These are phyloP conservation scores for Strix aluco DNA, from an alignment of 2,113 vertebrate species.

Conservation along the genomic window DNA sequence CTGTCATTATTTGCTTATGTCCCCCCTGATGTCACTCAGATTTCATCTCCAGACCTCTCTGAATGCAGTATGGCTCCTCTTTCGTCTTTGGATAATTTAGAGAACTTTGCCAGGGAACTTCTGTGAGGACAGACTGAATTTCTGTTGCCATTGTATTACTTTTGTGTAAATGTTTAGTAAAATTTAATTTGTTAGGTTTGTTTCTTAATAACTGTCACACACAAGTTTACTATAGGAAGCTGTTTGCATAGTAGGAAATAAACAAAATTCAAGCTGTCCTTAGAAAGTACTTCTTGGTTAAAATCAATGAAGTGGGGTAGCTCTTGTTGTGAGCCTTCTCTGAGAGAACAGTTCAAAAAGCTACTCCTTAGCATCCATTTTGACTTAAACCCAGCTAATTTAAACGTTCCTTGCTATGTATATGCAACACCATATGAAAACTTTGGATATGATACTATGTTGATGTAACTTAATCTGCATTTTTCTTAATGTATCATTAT, in stretches of 20 bases:
- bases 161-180: neutral
- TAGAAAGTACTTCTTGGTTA: neutral
- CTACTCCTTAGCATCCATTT: neutral
- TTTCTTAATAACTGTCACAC: neutral
- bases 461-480: neutral
- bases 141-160: neutral
- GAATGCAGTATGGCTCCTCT: neutral
- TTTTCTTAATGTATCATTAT: neutral
- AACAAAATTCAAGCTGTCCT: neutral
- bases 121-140: neutral
- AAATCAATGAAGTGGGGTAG: neutral
- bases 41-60: neutral
- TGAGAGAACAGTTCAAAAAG: neutral
- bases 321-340: neutral
- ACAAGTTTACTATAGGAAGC: neutral
- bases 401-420: neutral
- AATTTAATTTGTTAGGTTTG: neutral
- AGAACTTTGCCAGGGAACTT: neutral
- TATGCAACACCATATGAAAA: neutral
- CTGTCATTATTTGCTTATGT: neutral
- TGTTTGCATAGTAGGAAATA: neutral
- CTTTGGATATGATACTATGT: neutral
- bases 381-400: neutral
- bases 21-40: neutral
- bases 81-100: neutral